Conservation (phyloP, 2,797 vertebrate species). For the Brotula barbata region DNA sequence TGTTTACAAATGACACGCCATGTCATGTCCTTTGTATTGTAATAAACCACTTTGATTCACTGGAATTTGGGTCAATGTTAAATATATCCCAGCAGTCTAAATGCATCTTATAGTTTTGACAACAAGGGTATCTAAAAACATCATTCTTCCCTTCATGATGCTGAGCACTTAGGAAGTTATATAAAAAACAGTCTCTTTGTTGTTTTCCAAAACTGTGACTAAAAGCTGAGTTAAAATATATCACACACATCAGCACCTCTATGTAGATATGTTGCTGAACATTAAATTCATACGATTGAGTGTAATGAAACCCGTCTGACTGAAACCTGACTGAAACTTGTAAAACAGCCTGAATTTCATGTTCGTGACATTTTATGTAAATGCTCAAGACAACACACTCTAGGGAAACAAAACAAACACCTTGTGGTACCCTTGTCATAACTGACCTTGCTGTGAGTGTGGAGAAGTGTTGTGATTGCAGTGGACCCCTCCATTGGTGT, state of each 20-base stretch:
- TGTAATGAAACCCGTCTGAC: too few relatives aligned
- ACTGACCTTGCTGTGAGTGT: conserved; percentile 87
- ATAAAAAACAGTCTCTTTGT: conserved; percentile 9
- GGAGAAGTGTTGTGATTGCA: conserved; percentile 85
- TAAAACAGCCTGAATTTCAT: not conserved
- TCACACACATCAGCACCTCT: too few relatives aligned
- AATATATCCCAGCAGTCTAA: not conserved
- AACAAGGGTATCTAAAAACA: conserved; percentile 4
- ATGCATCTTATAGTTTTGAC: not conserved
- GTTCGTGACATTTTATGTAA: conserved; percentile 2
- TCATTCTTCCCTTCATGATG: conserved; percentile 4
- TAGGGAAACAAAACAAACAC: not conserved
- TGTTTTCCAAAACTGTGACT: conserved; percentile 4
- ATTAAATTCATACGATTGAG: too few relatives aligned
- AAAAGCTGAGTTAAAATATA: conserved; percentile 22
- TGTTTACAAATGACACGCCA: not conserved
- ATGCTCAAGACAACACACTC: not conserved
- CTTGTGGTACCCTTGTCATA: conserved; percentile 10
- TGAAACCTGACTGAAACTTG: not conserved
- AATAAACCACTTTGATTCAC: not conserved
- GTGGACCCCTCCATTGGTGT: conserved; percentile 86
- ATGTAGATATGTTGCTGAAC: too few relatives aligned
- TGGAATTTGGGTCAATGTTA: conserved; percentile 11
- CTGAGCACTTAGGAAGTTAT: conserved; percentile 3
- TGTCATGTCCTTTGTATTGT: not conserved